phyloP scores from a whole-genome alignment of 2,113 vertebrate genomes.

The Tragelaphus strepsiceros region DNA sequence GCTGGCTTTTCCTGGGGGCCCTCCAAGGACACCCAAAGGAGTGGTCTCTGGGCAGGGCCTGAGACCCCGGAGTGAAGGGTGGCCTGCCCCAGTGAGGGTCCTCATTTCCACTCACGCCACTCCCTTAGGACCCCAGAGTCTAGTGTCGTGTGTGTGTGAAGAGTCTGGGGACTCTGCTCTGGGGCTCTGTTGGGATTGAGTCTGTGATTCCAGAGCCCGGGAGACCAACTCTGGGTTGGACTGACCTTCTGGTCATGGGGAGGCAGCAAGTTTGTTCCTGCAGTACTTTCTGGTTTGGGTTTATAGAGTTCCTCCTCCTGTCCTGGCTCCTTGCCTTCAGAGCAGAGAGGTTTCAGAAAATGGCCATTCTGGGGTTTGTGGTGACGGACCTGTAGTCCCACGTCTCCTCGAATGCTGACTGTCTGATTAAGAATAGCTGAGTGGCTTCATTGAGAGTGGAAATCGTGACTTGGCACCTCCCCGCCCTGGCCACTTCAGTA shows the following conservation, averaged over 20 bases:
- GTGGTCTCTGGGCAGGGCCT: not conserved
- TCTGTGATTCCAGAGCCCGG: not conserved
- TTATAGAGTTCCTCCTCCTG: constrained; percentile 41
- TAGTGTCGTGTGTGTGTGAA: not conserved
- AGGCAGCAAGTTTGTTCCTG: constrained; percentile 54
- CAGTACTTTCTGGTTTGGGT: constrained; percentile 38
- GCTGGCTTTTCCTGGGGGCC: not conserved
- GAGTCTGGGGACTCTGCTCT: not conserved
- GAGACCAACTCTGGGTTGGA: not conserved
- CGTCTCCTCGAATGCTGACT: constrained; percentile 59
- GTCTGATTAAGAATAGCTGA: constrained; percentile 56
- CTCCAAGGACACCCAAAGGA: not conserved
- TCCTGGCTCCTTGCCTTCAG: constrained; percentile 66
- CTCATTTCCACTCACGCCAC: not conserved
- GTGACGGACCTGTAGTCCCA: constrained; percentile 46
- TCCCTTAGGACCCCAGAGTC: not conserved
- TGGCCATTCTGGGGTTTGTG: constrained; percentile 68
- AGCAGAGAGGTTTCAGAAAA: constrained; percentile 64
- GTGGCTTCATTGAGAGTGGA: not conserved
- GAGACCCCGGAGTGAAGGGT: not conserved
- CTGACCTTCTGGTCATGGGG: not conserved
- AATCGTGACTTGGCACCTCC: not conserved
- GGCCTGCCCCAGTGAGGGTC: not conserved
- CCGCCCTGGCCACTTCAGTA: not conserved
- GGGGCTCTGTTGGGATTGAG: not conserved